phyloP scores from a whole-genome alignment of 2,113 vertebrate genomes.

The Falco punctatus region DNA sequence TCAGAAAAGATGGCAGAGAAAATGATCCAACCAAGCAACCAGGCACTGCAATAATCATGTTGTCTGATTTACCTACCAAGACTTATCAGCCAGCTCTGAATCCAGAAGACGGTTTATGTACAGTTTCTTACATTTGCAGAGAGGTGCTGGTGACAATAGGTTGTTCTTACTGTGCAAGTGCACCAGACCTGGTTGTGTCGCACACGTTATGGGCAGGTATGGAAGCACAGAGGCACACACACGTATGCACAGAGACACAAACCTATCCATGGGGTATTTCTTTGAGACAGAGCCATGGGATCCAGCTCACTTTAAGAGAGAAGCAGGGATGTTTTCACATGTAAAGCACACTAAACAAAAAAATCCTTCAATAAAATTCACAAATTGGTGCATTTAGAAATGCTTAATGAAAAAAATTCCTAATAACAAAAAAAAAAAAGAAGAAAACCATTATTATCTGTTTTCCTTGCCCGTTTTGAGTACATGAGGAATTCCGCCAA shows the following conservation, averaged over 20 bases:
- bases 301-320: neutral
- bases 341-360: neutral
- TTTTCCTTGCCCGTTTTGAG: neutral
- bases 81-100: neutral
- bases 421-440: no score
- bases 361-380: neutral
- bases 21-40: neutral
- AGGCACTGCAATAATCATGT: neutral
- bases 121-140: neutral
- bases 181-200: neutral
- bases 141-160: neutral
- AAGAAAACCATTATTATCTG: neutral
- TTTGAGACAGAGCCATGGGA: neutral
- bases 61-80: neutral
- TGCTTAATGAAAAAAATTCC: neutral
- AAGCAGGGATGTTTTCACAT: neutral
- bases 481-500: conserved; percentile 10
- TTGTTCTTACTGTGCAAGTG: neutral
- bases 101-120: neutral
- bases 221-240: neutral
- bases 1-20: neutral
- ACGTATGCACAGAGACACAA: neutral
- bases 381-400: neutral
- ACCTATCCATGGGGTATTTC: neutral
- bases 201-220: fast-evolving